Evolutionary conservation across 2,797 vertebrate species (phyloP), one percentile per base, ranked within the genome.

Genomic region (Carapus acus): DNA sequence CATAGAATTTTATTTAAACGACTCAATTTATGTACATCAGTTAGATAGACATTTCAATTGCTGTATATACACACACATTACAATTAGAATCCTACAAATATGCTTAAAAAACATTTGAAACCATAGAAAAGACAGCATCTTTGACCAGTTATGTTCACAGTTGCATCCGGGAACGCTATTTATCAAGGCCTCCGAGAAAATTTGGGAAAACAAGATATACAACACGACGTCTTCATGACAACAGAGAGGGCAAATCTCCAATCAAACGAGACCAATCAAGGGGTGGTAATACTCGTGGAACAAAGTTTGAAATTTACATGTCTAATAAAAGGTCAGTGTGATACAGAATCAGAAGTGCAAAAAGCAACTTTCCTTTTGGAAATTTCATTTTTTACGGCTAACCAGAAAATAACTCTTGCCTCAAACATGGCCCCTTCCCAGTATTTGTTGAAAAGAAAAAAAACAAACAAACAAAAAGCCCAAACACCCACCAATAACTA

Each of bases 101-200:
- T 49, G 4, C 15, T 46, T 62, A 67, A 3, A 71, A 3, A 73
- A 58, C 51, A 27, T 27, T 52, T 8, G 33, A 38, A 59, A 46
- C 27, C 22, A 34, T 24, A 56, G 20, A 64, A 40, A 49, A 49
- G 44, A 45, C 34, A 46, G 7, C 36, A 8, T 36, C 56, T 69
- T 53, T 49, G 64, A 72, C 62, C 57, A 11, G 40, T 43, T 67
- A 21, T 20, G 22, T 74, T 84, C 80, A 82, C 78, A 82, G 77
- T 81, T 31, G 62, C 60, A 43, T 39, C 55, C 61, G 64, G 67
- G 58, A 63, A 71, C 38, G 15, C 6, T 22, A 47, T 57, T 51
- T 40, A 34, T 1, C 31, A 52, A 53, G 73, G 57, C 18, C n/a
- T n/a, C n/a, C n/a, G n/a, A n/a, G n/a, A n/a, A n/a, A n/a, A n/a